phyloP scores from a whole-genome alignment of 2,888 invertebrate species.

The Camptogramma bilineatum region DNA sequence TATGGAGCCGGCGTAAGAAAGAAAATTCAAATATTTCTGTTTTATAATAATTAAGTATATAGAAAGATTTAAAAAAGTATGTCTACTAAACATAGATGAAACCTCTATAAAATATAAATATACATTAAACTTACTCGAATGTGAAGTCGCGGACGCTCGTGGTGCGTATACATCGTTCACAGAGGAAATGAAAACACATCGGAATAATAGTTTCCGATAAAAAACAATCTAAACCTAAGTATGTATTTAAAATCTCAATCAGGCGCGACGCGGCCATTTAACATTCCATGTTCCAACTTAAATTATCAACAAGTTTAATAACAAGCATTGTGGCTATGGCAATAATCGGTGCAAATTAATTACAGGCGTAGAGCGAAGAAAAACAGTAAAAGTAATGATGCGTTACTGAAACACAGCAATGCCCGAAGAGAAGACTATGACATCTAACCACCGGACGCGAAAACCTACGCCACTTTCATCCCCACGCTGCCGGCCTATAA shows the following conservation, averaged over 20 bases:
- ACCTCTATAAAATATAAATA: background rate
- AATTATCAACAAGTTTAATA: conserved; percentile 83
- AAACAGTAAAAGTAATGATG: conserved; percentile 71
- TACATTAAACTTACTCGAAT: conserved; percentile 65
- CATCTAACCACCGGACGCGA: conserved; percentile 15
- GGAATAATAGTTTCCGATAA: conserved; percentile 66
- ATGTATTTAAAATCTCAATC: conserved; percentile 68
- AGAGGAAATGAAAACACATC: conserved; percentile 65
- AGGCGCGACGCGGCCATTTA: conserved; percentile 76
- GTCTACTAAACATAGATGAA: background rate
- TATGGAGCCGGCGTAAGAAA: background rate
- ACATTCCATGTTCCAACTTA: conserved; percentile 78
- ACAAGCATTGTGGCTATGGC: conserved; percentile 77
- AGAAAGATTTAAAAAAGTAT: background rate
- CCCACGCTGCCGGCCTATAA: background rate
- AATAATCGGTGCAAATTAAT: conserved; percentile 80
- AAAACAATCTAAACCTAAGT: conserved; percentile 69
- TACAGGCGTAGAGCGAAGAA: conserved; percentile 70
- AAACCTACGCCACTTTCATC: background rate
- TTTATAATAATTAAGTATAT: background rate
- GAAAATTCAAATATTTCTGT: background rate
- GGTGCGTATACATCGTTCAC: conserved; percentile 69
- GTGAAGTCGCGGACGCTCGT: conserved; percentile 61
- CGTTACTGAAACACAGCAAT: conserved; percentile 57
- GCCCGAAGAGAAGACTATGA: conserved; percentile 55